These are phyloP conservation scores for Poecilia wingei DNA, from an alignment of 2,797 vertebrate species.

Conservation along the genomic window DNA sequence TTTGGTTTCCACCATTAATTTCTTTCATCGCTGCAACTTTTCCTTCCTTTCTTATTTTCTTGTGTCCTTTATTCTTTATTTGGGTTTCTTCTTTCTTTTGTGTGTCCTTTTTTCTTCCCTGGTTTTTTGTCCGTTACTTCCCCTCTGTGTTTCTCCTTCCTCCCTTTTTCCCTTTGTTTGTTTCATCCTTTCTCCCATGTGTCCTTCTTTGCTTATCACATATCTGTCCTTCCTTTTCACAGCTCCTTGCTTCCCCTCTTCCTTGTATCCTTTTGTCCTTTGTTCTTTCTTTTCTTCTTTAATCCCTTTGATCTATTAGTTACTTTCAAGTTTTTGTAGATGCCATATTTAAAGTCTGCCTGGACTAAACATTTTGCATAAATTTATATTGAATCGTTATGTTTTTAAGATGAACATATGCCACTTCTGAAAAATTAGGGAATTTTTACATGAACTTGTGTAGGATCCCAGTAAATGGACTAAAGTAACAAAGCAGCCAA, in stretches of 20 bases:
- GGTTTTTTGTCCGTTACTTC: not conserved
- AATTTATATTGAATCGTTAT: not conserved
- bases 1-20: not conserved
- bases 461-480: slow-evolving; percentile 11
- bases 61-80: not conserved
- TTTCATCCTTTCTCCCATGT: not conserved
- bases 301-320: not conserved
- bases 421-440: not conserved
- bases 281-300: not conserved
- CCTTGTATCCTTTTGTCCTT: not conserved
- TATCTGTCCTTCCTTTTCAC: not conserved
- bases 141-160: not conserved
- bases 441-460: not conserved
- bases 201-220: not conserved
- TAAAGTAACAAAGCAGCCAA: slow-evolving; percentile 43
- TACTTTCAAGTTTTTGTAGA: not conserved
- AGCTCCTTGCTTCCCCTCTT: not conserved
- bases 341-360: not conserved
- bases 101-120: not conserved
- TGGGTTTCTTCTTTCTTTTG: not conserved
- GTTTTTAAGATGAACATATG: not conserved
- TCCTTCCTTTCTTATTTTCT: not conserved
- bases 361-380: not conserved
- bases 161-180: not conserved
- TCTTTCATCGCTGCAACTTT: not conserved